These are phyloP conservation scores for Pteruthius melanotis DNA, from an alignment of 2,113 vertebrate species.

Conservation along the genomic window DNA sequence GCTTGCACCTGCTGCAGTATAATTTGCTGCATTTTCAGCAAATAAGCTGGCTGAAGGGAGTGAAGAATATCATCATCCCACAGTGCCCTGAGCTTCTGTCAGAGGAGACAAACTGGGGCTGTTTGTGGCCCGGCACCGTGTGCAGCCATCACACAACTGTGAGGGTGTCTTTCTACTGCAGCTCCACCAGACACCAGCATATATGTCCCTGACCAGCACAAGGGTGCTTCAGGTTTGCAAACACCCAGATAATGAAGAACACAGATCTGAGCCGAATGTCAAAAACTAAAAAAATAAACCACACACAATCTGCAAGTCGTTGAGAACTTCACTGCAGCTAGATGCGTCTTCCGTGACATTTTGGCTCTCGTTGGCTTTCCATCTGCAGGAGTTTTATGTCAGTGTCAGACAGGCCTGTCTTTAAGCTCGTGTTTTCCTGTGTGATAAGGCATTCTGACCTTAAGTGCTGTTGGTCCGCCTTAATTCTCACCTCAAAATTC, in stretches of 20 bases:
- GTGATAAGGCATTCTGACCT: background rate
- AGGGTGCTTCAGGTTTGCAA: background rate
- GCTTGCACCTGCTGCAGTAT: background rate
- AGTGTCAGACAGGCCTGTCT: background rate
- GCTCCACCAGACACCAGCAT: background rate
- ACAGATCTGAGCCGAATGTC: background rate
- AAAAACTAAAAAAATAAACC: background rate
- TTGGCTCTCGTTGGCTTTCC: background rate
- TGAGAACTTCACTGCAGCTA: background rate
- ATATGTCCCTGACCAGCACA: too few relatives aligned
- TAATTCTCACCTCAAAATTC: background rate
- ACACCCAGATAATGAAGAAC: background rate
- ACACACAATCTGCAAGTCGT: background rate
- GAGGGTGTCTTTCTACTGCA: background rate
- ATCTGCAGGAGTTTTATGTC: background rate
- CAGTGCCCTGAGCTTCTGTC: background rate
- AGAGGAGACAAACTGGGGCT: background rate
- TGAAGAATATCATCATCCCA: background rate
- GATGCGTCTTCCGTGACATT: background rate
- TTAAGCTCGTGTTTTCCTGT: background rate
- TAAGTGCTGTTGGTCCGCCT: background rate
- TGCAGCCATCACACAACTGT: background rate
- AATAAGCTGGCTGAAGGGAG: background rate
- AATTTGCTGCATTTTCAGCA: background rate
- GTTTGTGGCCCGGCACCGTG: fast-evolving